phyloP scores from a whole-genome alignment of 2,113 vertebrate species.

The Callopanchax toddi region DNA sequence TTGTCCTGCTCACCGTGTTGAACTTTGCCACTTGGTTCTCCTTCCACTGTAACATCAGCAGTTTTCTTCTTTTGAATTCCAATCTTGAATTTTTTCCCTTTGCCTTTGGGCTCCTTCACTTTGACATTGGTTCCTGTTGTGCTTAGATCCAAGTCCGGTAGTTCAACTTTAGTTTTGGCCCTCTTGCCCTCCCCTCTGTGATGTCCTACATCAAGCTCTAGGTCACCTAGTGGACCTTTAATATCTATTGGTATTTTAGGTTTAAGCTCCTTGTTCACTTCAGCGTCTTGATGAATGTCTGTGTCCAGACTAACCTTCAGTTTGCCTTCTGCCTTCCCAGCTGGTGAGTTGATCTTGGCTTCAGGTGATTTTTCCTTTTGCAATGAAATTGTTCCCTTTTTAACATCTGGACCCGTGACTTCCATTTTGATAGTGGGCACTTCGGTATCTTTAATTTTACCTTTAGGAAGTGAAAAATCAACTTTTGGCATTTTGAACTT shows the following conservation, averaged over 20 bases:
- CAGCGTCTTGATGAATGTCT: slow-evolving; percentile 2
- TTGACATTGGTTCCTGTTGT: slow-evolving; percentile 28
- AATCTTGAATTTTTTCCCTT: slow-evolving; percentile 77
- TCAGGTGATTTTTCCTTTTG: slow-evolving; percentile 39
- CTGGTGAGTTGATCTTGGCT: slow-evolving; percentile 22
- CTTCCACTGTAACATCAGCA: slow-evolving; percentile 16
- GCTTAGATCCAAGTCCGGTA: slow-evolving; percentile 60
- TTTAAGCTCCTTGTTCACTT: slow-evolving; percentile 52
- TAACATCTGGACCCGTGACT: slow-evolving; percentile 53
- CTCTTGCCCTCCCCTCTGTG: slow-evolving; percentile 52
- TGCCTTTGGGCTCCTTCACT: slow-evolving; percentile 67
- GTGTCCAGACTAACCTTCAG: slow-evolving; percentile 35
- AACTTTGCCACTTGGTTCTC: slow-evolving; percentile 4
- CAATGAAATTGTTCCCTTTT: slow-evolving; percentile 37
- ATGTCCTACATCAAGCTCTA: slow-evolving; percentile 63
- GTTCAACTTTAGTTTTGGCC: slow-evolving; percentile 61
- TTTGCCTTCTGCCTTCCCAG: slow-evolving; percentile 26
- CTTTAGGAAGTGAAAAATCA: slow-evolving; percentile 65
- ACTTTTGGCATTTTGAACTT: slow-evolving; percentile 73
- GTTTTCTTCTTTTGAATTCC: slow-evolving; percentile 74
- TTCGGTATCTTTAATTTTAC: slow-evolving; percentile 40
- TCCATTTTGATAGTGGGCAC: slow-evolving; percentile 31
- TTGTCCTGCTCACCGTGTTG: slow-evolving; percentile 39
- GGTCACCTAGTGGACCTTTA: slow-evolving; percentile 50
- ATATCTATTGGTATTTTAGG: slow-evolving; percentile 73